phyloP scores from a whole-genome alignment of 2,797 vertebrate genomes.

The Artibeus jamaicensis region DNA sequence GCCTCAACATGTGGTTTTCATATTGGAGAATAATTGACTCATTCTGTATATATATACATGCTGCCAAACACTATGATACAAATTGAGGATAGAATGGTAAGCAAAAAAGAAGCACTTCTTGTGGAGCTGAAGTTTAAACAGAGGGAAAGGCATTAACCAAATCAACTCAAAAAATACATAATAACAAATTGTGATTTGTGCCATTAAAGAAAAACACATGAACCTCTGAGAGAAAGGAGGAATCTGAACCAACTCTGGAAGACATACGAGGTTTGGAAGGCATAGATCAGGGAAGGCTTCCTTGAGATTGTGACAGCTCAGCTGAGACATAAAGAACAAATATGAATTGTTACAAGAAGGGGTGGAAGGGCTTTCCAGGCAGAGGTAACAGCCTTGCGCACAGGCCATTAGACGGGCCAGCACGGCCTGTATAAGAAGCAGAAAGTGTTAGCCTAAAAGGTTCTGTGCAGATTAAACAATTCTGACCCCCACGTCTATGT shows the following conservation, averaged over 20 bases:
- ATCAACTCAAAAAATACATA: neutral
- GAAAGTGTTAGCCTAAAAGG: neutral
- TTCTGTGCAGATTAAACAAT: neutral
- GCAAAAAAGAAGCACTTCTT: neutral
- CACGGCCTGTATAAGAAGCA: neutral
- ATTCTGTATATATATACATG: neutral
- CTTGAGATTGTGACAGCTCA: neutral
- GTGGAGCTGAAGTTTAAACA: neutral
- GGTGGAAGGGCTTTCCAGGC: neutral
- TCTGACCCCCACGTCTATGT: neutral
- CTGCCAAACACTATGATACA: conserved; percentile 16
- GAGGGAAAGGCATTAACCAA: neutral
- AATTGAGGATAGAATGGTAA: neutral
- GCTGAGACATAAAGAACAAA: neutral
- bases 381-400: neutral
- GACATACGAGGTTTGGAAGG: neutral
- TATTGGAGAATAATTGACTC: conserved; percentile 40
- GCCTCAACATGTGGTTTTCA: conserved; percentile 46
- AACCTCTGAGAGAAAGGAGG: neutral
- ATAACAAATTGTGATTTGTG: neutral
- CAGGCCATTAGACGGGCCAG: neutral
- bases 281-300: neutral
- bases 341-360: neutral
- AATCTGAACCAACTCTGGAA: neutral
- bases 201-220: neutral